Percentiles rank a stretch among this genome's conserved stretches.
Evolutionary conservation across 2,888 invertebrate genomes (phyloP).

Genomic region (Autographa pulchrina): DNA sequence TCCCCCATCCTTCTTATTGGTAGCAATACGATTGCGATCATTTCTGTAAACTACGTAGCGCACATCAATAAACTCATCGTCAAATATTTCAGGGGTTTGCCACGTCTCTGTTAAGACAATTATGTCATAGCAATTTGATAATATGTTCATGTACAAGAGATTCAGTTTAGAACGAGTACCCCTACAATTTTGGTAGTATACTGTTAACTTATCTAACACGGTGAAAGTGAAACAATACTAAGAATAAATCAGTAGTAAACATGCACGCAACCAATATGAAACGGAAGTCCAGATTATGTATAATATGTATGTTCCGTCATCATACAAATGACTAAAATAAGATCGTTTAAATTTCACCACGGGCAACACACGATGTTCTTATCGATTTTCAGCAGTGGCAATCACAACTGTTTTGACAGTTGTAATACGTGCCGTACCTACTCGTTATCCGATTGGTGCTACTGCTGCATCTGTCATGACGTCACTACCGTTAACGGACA

Average conservation of each 20-base stretch:
- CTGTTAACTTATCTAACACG: not conserved
- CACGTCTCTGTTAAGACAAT: conserved; percentile 15
- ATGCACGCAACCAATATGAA: not conserved
- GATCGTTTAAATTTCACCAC: too few relatives aligned
- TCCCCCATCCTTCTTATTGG: conserved; percentile 6
- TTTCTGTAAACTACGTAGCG: conserved; percentile 11
- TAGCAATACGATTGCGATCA: conserved; percentile 10
- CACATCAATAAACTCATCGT: conserved; percentile 10
- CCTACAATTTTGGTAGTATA: conserved; percentile 12
- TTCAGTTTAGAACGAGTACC: not conserved
- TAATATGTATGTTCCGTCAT: too few relatives aligned
- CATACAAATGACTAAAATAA: too few relatives aligned
- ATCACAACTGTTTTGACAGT: too few relatives aligned
- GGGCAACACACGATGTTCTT: too few relatives aligned
- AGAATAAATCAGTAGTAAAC: not conserved
- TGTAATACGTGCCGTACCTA: too few relatives aligned
- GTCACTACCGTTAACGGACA: too few relatives aligned
- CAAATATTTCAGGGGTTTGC: not conserved
- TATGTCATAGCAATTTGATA: conserved; percentile 1
- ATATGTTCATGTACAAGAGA: conserved; percentile 6
- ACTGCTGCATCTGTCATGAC: too few relatives aligned
- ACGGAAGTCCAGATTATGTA: not conserved
- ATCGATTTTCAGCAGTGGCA: too few relatives aligned
- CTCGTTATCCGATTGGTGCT: too few relatives aligned
- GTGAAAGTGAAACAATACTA: not conserved